A percentile compares a stretch with the other conserved stretches of the same genome.
Conservation (phyloP, 2,888 invertebrate genomes). For the Melipona beecheii region DNA sequence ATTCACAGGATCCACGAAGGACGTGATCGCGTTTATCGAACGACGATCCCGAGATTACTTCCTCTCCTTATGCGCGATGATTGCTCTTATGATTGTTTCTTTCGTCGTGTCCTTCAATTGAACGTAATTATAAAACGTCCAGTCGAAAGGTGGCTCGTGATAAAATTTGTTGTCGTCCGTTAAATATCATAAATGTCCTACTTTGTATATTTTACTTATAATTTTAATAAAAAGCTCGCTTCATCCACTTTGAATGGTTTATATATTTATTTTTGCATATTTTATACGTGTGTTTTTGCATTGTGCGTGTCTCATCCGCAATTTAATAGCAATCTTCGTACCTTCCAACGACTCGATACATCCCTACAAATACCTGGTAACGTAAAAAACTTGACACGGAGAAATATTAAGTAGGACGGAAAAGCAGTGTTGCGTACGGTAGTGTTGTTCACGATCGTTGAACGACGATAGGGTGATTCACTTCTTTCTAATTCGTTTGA, state of each 20-base stretch:
- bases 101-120: neutral
- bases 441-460: neutral
- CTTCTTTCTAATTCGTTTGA: conserved; percentile 28
- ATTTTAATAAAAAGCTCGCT: too few relatives aligned
- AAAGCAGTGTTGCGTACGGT: neutral
- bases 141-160: neutral
- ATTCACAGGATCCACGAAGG: conserved; percentile 16
- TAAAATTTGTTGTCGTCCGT: too few relatives aligned
- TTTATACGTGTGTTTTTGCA: too few relatives aligned
- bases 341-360: neutral
- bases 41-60: neutral
- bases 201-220: too few relatives aligned
- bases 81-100: neutral
- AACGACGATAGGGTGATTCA: conserved; percentile 31
- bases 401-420: neutral
- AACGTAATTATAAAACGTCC: neutral
- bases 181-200: too few relatives aligned
- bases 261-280: too few relatives aligned
- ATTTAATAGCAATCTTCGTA: too few relatives aligned
- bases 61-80: conserved; percentile 1
- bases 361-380: neutral
- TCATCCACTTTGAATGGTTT: too few relatives aligned
- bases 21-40: conserved; percentile 10
- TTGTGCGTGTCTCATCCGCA: too few relatives aligned
- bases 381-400: neutral